A percentile compares a stretch with the other conserved stretches of the same genome.
Evolutionary conservation across 2,888 invertebrate species (phyloP).

Genomic region (Ypsolopha sequella): DNA sequence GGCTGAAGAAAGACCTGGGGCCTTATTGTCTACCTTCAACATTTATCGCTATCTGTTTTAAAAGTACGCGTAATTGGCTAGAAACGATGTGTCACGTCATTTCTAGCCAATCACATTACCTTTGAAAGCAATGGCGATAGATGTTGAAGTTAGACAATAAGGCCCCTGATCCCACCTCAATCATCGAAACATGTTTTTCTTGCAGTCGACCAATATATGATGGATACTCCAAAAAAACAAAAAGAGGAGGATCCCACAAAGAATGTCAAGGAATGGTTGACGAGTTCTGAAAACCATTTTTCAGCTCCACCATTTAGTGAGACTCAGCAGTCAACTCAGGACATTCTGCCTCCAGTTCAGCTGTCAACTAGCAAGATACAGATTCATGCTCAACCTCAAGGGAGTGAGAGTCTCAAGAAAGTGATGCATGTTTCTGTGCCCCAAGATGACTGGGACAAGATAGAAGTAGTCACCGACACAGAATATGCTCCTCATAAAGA

Average conservation of each 20-base stretch:
- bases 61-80: too few relatives aligned
- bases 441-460: conserved; percentile 58
- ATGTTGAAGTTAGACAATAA: too few relatives aligned
- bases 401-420: conserved; percentile 22
- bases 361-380: conserved; percentile 35
- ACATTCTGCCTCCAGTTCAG: conserved; percentile 20
- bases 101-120: too few relatives aligned
- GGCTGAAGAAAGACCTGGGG: too few relatives aligned
- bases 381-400: conserved; percentile 31
- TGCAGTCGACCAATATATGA: conserved; percentile 41
- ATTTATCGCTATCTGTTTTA: too few relatives aligned
- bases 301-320: conserved; percentile 31
- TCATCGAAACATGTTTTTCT: conserved; percentile 11
- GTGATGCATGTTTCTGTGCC: conserved; percentile 22
- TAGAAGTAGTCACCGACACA: conserved; percentile 37
- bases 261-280: conserved; percentile 51
- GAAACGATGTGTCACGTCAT: too few relatives aligned
- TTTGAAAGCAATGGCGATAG: too few relatives aligned
- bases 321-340: conserved; percentile 30
- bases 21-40: too few relatives aligned
- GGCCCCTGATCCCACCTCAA: too few relatives aligned
- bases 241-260: conserved; percentile 32
- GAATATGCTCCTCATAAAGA: conserved; percentile 23
- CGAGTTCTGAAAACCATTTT: conserved; percentile 53
- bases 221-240: neutral